Evolutionary conservation across 2,113 vertebrate species (phyloP).

Genomic region (Seriola aureovittata): DNA sequence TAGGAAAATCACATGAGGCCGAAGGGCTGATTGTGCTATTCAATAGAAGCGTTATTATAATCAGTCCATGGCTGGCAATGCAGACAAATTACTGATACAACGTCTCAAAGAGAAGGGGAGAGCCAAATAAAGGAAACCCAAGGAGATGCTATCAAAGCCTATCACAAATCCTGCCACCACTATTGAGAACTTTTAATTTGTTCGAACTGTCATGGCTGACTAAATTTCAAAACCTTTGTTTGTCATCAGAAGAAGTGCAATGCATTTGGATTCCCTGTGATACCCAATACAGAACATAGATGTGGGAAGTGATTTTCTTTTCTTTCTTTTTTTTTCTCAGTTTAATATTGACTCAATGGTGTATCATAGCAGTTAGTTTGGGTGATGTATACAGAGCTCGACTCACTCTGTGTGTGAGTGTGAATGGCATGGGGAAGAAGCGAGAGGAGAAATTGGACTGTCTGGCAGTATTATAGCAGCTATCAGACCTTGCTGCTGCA

Average conservation of each 20-base stretch:
- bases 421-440: slow-evolving; percentile 48
- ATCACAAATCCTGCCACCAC: slow-evolving; percentile 44
- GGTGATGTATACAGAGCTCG: slow-evolving; percentile 57
- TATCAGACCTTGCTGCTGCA: slow-evolving; percentile 71
- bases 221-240: slow-evolving; percentile 68
- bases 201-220: slow-evolving; percentile 66
- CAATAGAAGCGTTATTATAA: slow-evolving; percentile 77
- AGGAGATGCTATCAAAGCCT: slow-evolving; percentile 66
- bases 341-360: slow-evolving; percentile 56
- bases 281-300: slow-evolving; percentile 40
- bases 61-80: slow-evolving; percentile 68
- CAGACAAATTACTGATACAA: slow-evolving; percentile 76
- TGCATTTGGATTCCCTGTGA: slow-evolving; percentile 60
- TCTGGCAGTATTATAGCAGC: slow-evolving; percentile 76
- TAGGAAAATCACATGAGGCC: slow-evolving; percentile 63
- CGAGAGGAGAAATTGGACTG: slow-evolving; percentile 69
- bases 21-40: slow-evolving; percentile 76
- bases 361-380: slow-evolving; percentile 61
- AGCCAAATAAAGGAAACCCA: slow-evolving; percentile 58
- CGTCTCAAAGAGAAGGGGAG: slow-evolving; percentile 57
- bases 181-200: slow-evolving; percentile 81
- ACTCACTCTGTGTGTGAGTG: slow-evolving; percentile 28
- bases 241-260: slow-evolving; percentile 61
- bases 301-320: slow-evolving; percentile 51
- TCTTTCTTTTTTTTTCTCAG: slow-evolving; percentile 12